phyloP scores from a whole-genome alignment of 2,888 invertebrate species.

The Polyommatus icarus region DNA sequence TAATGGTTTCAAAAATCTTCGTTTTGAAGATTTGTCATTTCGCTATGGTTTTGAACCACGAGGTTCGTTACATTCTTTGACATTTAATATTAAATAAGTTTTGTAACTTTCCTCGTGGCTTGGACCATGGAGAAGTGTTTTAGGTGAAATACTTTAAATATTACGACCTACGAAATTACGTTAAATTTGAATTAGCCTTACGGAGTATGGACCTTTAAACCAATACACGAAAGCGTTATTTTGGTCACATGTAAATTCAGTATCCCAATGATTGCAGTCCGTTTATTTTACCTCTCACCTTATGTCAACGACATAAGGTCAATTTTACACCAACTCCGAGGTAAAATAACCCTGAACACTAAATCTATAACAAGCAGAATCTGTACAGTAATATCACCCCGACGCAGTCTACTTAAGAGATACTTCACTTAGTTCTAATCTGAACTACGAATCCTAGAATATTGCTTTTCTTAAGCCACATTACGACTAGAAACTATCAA shows the following conservation, averaged over 20 bases:
- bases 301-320: not conserved
- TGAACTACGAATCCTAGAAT: constrained; percentile 42
- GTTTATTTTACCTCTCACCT: not conserved
- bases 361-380: constrained; percentile 21
- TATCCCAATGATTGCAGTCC: constrained; percentile 18
- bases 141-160: not conserved
- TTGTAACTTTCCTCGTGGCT: not conserved
- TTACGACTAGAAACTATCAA: constrained; percentile 46
- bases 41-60: not conserved
- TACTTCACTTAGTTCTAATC: constrained; percentile 33
- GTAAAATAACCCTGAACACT: not conserved
- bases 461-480: constrained; percentile 53
- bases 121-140: not conserved
- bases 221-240: constrained; percentile 27
- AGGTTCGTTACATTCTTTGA: not conserved
- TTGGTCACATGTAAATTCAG: constrained; percentile 30
- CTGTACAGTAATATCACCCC: constrained; percentile 36
- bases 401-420: constrained; percentile 67
- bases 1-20: no score
- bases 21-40: not conserved
- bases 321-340: not conserved
- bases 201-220: constrained; percentile 29
- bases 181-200: constrained; percentile 23
- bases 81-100: not conserved
- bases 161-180: constrained; percentile 7